Base-by-base conservation (phyloP, 2,888 invertebrate genomes). In the Corythucha ciliata region DNA sequence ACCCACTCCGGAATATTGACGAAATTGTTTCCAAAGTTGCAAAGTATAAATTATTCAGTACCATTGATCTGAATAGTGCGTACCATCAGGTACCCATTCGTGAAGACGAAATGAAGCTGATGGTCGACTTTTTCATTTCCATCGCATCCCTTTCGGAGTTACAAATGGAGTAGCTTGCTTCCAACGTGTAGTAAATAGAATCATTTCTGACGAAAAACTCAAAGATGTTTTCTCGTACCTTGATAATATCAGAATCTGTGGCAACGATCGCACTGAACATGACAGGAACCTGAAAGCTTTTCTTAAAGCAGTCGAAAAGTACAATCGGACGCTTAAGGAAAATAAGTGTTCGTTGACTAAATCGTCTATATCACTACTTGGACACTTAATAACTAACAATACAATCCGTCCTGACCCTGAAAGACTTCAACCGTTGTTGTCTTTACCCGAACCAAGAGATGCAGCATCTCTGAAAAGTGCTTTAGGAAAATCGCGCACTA, bases 391-490 rank as follows among this genome's bases (percentile, higher is more conserved):
- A 7, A 46, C 29, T 39, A 6, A 52, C 24, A 32, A 47, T 22
- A 25, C 40, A 1, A 52, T 52, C 25, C 34, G 20, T 26, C 48
- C 53, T 42, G 52, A 53, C 21, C 42, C 42, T 29, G 45, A 45
- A 20, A 29, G 45, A 12, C 21, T 32, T 29, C 29, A 45, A 18
- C 45, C 45, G 10, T 33, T 45, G 14, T 22, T 45, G 34, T n/a
- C n/a, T n/a, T n/a, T n/a, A n/a, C n/a, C n/a, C n/a, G n/a, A n/a
- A n/a, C n/a, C n/a, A n/a, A n/a, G n/a, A n/a, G n/a, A n/a, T n/a
- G n/a, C n/a, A n/a, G n/a, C n/a, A n/a, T n/a, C n/a, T n/a, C n/a
- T n/a, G n/a, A n/a, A n/a, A n/a, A n/a, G n/a, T n/a, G n/a, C n/a
- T n/a, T n/a, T n/a, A n/a, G n/a, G n/a, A n/a, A n/a, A n/a, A n/a